Percentiles rank a stretch among this genome's conserved stretches.
Conservation (phyloP, 2,113 vertebrate species). For the Chaetops frenatus region DNA sequence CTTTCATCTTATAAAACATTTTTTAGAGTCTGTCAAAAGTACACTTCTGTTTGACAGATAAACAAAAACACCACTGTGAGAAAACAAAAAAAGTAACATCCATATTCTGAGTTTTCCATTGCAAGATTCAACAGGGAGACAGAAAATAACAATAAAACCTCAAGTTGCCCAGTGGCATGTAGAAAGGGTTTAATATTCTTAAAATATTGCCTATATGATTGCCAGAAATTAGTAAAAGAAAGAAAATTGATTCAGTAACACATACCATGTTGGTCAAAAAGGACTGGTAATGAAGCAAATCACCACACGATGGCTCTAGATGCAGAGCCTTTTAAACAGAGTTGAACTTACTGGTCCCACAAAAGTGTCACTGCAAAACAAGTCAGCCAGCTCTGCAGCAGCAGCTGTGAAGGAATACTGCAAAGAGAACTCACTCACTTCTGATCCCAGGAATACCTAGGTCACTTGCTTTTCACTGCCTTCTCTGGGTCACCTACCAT, state of each 20-base stretch:
- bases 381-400: not conserved
- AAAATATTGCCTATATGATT: not conserved
- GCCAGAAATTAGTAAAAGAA: not conserved
- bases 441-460: not conserved
- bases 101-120: not conserved
- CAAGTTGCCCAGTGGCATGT: no score
- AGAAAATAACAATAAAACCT: not conserved
- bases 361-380: not conserved
- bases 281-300: not conserved
- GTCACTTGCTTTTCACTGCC: not conserved
- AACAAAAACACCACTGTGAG: not conserved
- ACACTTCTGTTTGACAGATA: not conserved
- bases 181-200: not conserved
- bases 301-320: not conserved
- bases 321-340: not conserved
- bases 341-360: not conserved
- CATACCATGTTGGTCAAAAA: accelerated
- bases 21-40: not conserved
- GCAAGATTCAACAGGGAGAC: not conserved
- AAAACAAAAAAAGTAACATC: not conserved
- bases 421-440: not conserved
- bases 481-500: not conserved
- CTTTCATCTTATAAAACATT: not conserved
- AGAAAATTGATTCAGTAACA: not conserved
- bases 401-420: not conserved